phyloP scores from a whole-genome alignment of 2,888 invertebrate genomes.

The Ypsolopha sequella region DNA sequence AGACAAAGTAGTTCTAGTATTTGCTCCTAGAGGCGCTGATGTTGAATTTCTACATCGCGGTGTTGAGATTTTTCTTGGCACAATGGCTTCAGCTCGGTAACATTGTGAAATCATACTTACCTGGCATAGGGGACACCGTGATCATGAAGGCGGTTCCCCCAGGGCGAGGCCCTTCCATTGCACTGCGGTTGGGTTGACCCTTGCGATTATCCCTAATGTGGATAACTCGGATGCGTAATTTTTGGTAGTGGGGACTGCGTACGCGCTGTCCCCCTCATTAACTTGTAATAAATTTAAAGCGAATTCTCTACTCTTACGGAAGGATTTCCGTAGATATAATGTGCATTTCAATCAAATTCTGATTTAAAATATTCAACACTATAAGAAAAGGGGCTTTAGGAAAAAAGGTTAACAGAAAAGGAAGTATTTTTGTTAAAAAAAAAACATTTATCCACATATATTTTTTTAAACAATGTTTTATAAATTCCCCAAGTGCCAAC shows the following conservation, averaged over 20 bases:
- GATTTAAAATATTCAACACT: too few species aligned
- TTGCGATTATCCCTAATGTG: conserved; percentile 10
- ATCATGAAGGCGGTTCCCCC: conserved; percentile 10
- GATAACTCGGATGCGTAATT: conserved; percentile 9
- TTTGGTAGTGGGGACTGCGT: conserved; percentile 12
- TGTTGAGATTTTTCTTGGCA: not conserved
- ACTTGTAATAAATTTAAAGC: not conserved
- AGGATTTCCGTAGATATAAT: too few species aligned
- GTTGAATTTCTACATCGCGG: not conserved
- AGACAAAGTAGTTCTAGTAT: too few species aligned
- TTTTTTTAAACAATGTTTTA: too few species aligned
- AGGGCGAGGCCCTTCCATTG: conserved; percentile 10
- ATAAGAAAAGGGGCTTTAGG: too few species aligned
- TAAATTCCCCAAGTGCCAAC: too few species aligned
- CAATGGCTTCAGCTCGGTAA: not conserved
- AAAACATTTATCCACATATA: too few species aligned
- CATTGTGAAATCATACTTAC: conserved; percentile 5
- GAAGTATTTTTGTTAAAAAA: too few species aligned
- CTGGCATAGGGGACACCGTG: conserved; percentile 7
- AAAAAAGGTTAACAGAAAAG: too few species aligned
- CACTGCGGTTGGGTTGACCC: conserved; percentile 10
- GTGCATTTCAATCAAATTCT: too few species aligned
- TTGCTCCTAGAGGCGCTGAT: not conserved
- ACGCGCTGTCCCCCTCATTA: conserved; percentile 9
- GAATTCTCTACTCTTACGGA: too few species aligned